phyloP scores from a whole-genome alignment of 2,888 invertebrate genomes.

The Phyllotreta cruciferae region DNA sequence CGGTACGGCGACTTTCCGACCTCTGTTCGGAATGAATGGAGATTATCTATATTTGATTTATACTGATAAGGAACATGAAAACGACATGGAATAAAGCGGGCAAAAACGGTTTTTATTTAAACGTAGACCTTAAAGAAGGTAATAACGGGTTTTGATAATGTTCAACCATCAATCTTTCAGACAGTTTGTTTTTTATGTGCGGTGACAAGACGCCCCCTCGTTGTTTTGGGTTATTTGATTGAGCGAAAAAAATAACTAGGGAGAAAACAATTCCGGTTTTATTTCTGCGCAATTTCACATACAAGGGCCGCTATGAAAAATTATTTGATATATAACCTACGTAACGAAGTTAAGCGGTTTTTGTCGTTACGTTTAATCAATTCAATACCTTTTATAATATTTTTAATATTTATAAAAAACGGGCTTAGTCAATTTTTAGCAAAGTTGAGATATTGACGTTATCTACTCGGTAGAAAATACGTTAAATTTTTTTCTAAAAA shows the following conservation, averaged over 20 bases:
- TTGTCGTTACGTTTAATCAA: too few relatives aligned
- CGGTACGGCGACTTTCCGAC: constrained; percentile 2
- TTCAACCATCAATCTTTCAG: constrained; percentile 15
- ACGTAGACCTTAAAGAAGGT: constrained; percentile 8
- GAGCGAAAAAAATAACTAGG: constrained; percentile 1
- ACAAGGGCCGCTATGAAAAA: neutral
- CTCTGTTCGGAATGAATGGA: constrained; percentile 10
- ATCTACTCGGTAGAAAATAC: neutral
- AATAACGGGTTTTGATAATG: constrained; percentile 16
- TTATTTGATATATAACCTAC: constrained; percentile 9
- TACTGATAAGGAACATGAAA: constrained; percentile 24
- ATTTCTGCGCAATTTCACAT: constrained; percentile 11
- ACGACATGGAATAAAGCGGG: constrained; percentile 8
- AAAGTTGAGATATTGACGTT: too few relatives aligned
- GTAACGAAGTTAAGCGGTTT: too few relatives aligned
- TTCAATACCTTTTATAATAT: too few relatives aligned
- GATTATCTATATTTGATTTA: constrained; percentile 27
- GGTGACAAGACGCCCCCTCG: constrained; percentile 9
- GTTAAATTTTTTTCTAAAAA: neutral
- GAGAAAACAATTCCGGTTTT: constrained; percentile 7
- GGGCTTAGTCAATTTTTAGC: too few relatives aligned
- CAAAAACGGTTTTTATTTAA: constrained; percentile 20
- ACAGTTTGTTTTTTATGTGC: constrained; percentile 12
- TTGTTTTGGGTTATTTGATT: constrained; percentile 8
- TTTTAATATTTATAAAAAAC: too few relatives aligned